Percentiles rank a stretch among this genome's conserved stretches.
phyloP scores from a whole-genome alignment of 2,888 invertebrate species.

The Shargacucullia verbasci region DNA sequence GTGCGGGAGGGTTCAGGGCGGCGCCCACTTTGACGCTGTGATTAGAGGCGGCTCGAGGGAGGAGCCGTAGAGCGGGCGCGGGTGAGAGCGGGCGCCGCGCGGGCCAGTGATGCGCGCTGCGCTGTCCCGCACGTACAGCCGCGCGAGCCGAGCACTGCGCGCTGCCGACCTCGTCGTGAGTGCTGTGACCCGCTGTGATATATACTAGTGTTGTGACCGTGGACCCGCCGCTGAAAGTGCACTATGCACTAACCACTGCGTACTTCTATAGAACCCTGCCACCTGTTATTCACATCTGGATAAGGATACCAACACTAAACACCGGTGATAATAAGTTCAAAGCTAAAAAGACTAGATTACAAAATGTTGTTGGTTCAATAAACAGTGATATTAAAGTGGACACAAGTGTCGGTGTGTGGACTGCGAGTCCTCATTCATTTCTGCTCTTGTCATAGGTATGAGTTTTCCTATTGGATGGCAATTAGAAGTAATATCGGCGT shows the following conservation, averaged over 20 bases:
- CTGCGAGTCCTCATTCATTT: slow-evolving; percentile 1
- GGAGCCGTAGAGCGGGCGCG: slow-evolving; percentile 27
- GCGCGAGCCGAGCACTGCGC: slow-evolving; percentile 33
- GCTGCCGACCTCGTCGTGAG: slow-evolving; percentile 40
- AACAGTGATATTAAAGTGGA: slow-evolving; percentile 40
- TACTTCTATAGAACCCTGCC: neutral
- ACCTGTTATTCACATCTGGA: slow-evolving; percentile 2
- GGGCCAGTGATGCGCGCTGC: slow-evolving; percentile 71
- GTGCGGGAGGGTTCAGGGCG: slow-evolving; percentile 20
- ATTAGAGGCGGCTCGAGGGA: slow-evolving; percentile 17
- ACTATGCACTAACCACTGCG: neutral
- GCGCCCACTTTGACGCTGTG: slow-evolving; percentile 18
- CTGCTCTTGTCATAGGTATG: slow-evolving; percentile 19
- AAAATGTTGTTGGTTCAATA: slow-evolving; percentile 28
- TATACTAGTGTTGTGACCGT: slow-evolving; percentile 1
- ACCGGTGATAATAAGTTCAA: slow-evolving; percentile 19
- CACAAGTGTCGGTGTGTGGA: slow-evolving; percentile 29
- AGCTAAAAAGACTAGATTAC: slow-evolving; percentile 6
- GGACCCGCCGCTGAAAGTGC: neutral
- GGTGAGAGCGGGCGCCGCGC: neutral
- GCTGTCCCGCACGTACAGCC: slow-evolving; percentile 56
- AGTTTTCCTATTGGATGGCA: slow-evolving; percentile 4
- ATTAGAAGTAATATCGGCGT: neutral
- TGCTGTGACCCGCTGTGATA: slow-evolving; percentile 38
- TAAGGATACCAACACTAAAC: slow-evolving; percentile 15